Base-by-base conservation (phyloP, 2,113 vertebrate species). In the zebrafish (Danio rerio) region DNA sequence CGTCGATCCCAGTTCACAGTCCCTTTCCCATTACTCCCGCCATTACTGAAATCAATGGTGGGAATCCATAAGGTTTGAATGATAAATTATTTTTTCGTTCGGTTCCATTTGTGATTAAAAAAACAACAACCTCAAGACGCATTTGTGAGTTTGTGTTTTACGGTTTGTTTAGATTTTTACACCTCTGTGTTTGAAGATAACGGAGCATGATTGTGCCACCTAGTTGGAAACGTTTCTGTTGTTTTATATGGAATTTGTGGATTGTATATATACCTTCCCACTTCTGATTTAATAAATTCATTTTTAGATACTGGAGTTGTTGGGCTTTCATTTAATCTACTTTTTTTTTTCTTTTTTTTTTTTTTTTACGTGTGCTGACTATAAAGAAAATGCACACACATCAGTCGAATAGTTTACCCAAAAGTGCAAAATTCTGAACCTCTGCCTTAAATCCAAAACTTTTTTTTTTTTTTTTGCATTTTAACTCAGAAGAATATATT, bases 1-100 rank as follows among this genome's bases (percentile, higher is more conserved):
- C 11, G 74, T 84, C 52, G 52, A 70, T 9, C 92, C 89, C 2
- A 91, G 31, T 31, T 31, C 94, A 0, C 68, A 52, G 49, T 31
- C 90, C 2, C 90, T 98, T 91, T 94, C 94, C 72, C 94, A 96
- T 82, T 99, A 97, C 77, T 94, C 96, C 77, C 95, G 95, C 72
- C 97, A 97, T 90, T 99, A 96, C 90, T 99, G 91, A 95, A 78
- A 58, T 9, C 0, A 7, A 13, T 31, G 12, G n/a, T n/a, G 15
- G 2, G n/a, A 49, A n/a, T 61, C 9, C 16, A 65, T 6, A 9
- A 42, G n/a, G 11, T 43, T 59, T 50, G 47, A 47, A 13, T 47
- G 1, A 6, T 52, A 52, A 52, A 52, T 71, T 13, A 1, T 49
- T 71, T 20, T n/a, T 71, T 71, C 20, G 49, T 50, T 52, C 18